A percentile compares a stretch with the other conserved stretches of the same genome.
These are phyloP conservation scores for Neuroscelio doddi DNA, from an alignment of 2,888 invertebrate species.

Conservation along the genomic window DNA sequence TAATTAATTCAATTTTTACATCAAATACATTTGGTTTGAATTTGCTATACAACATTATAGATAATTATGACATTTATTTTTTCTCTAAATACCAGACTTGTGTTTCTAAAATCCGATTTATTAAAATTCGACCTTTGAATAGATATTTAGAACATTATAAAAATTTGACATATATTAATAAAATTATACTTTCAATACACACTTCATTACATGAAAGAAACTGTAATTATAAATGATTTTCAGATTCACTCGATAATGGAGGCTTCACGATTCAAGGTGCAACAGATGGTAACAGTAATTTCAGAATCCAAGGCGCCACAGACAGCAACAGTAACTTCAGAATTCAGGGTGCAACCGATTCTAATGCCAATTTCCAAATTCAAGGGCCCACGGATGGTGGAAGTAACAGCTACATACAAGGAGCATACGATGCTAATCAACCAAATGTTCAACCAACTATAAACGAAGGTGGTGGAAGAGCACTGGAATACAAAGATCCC, in stretches of 20 bases:
- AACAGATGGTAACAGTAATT: slow-evolving; percentile 55
- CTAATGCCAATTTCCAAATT: slow-evolving; percentile 62
- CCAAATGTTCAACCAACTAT: slow-evolving; percentile 16
- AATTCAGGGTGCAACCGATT: slow-evolving; percentile 65
- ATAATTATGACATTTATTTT: too few relatives aligned
- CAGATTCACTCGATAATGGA: slow-evolving; percentile 36
- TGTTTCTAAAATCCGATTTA: slow-evolving; percentile 4
- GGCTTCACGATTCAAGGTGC: slow-evolving; percentile 59
- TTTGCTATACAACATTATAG: too few relatives aligned
- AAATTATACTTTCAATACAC: too few relatives aligned
- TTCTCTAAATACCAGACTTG: too few relatives aligned
- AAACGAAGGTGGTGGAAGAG: slow-evolving; percentile 46
- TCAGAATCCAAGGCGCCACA: slow-evolving; percentile 53
- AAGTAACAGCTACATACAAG: slow-evolving; percentile 53
- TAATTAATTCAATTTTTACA: too few relatives aligned
- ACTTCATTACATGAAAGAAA: not conserved
- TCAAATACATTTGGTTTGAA: too few relatives aligned
- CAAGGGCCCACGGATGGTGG: slow-evolving; percentile 63
- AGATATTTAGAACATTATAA: too few relatives aligned
- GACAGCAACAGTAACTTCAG: slow-evolving; percentile 59
- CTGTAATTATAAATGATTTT: slow-evolving; percentile 5
- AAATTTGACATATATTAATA: too few relatives aligned
- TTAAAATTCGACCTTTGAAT: too few relatives aligned
- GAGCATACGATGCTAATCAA: slow-evolving; percentile 54
- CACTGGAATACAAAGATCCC: slow-evolving; percentile 64